Evolutionary conservation across 2,888 invertebrate species (phyloP).

Genomic region (Calameuta idolon): DNA sequence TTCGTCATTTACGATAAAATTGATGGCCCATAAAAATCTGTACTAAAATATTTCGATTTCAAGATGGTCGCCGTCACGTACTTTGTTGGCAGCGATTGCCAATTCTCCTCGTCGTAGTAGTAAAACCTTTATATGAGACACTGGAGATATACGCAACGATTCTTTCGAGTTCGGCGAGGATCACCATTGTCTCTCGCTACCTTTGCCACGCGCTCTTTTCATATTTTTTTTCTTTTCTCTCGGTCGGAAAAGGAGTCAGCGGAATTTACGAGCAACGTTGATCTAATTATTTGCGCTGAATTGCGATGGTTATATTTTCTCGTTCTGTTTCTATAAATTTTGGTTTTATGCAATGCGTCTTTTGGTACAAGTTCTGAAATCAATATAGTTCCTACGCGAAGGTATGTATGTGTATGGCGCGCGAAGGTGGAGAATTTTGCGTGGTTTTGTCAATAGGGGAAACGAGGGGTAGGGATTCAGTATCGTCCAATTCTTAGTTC

Average conservation of each 20-base stretch:
- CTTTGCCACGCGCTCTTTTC: not conserved
- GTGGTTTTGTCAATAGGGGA: too few species aligned
- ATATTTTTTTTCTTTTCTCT: conserved; percentile 10
- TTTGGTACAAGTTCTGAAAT: too few species aligned
- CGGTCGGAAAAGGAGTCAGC: too few species aligned
- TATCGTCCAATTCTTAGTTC: too few species aligned
- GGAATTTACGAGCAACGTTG: not conserved
- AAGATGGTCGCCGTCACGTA: not conserved
- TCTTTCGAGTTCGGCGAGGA: not conserved
- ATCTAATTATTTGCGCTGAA: too few species aligned
- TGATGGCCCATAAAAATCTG: conserved; percentile 24
- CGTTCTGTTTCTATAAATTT: too few species aligned
- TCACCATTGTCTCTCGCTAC: not conserved
- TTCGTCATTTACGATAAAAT: conserved; percentile 26
- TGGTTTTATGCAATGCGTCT: too few species aligned
- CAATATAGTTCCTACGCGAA: too few species aligned
- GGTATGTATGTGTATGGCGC: too few species aligned
- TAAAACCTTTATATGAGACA: conserved; percentile 25
- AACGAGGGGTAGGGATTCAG: too few species aligned
- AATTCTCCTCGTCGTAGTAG: conserved; percentile 19
- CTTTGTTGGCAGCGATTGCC: conserved; percentile 9
- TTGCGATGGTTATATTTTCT: too few species aligned
- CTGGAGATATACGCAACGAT: not conserved
- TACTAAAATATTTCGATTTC: not conserved
- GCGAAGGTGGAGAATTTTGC: too few species aligned